Percentiles rank a stretch among this genome's conserved stretches.
These are phyloP conservation scores for Atractosteus spatula DNA, from an alignment of 2,113 vertebrate species.

Conservation along the genomic window DNA sequence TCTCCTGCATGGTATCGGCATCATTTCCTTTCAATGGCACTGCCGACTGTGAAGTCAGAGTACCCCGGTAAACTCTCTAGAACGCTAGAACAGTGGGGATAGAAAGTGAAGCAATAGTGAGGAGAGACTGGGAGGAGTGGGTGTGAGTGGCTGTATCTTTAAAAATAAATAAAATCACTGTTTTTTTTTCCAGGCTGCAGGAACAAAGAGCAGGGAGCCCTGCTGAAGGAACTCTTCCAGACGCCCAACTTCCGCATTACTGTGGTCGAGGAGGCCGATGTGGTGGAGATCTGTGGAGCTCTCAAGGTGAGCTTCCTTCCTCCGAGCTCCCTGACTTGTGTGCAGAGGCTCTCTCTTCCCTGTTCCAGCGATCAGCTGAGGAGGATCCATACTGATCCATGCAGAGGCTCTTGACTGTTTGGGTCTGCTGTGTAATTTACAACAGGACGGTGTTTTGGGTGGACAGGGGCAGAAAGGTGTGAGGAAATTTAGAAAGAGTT, in stretches of 20 bases:
- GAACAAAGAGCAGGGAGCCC: constrained; percentile 66
- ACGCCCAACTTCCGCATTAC: constrained; percentile 88
- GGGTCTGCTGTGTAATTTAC: too few species aligned
- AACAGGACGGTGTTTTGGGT: neutral
- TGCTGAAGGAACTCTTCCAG: constrained; percentile 91
- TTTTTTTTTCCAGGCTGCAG: constrained; percentile 72
- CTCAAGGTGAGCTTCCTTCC: constrained; percentile 76
- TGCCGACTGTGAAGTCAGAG: too few species aligned
- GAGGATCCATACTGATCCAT: neutral
- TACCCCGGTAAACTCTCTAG: too few species aligned
- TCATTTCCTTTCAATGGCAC: too few species aligned
- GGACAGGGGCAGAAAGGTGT: neutral
- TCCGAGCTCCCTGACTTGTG: neutral
- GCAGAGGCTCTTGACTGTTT: too few species aligned
- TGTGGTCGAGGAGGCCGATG: constrained; percentile 87
- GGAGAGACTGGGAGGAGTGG: too few species aligned
- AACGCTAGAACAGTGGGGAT: too few species aligned
- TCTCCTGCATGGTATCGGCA: too few species aligned
- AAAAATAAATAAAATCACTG: neutral
- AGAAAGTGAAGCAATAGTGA: too few species aligned
- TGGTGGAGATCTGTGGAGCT: constrained; percentile 94
- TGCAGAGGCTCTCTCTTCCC: neutral
- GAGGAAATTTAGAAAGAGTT: too few species aligned
- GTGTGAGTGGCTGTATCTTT: too few species aligned
- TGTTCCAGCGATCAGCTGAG: too few species aligned